Conservation (phyloP, 2,888 invertebrate genomes). For the Tenodera sinensis region DNA sequence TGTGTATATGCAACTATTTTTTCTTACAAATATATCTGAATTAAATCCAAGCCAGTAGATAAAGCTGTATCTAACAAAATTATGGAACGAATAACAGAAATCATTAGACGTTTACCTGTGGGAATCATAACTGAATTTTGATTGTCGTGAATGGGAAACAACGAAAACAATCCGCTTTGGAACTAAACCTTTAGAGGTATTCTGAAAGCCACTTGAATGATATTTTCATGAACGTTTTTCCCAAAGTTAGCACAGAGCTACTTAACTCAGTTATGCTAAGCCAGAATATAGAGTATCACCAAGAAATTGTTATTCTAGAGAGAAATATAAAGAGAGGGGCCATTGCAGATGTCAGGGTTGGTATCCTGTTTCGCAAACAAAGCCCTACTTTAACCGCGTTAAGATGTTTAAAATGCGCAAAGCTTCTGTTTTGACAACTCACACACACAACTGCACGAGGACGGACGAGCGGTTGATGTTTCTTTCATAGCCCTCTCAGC, state of each 20-base stretch:
- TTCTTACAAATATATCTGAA: too few relatives aligned
- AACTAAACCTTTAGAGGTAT: too few relatives aligned
- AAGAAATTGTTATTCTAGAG: not conserved
- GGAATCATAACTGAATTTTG: too few relatives aligned
- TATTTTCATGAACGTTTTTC: not conserved
- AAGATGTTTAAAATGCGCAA: not conserved
- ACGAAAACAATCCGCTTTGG: too few relatives aligned
- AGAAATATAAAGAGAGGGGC: not conserved
- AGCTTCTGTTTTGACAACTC: not conserved
- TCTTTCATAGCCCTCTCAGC: not conserved
- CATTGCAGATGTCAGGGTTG: not conserved
- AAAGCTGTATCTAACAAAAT: too few relatives aligned
- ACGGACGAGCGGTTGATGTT: not conserved
- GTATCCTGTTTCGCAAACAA: not conserved
- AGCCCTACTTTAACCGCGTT: not conserved
- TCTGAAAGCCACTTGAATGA: not conserved
- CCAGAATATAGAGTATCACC: not conserved
- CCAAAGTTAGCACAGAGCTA: not conserved
- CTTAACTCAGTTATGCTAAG: not conserved
- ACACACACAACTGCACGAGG: not conserved
- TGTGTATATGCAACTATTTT: too few relatives aligned
- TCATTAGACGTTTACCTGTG: too few relatives aligned
- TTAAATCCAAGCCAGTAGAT: too few relatives aligned
- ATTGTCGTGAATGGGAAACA: too few relatives aligned
- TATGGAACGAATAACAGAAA: too few relatives aligned